These are phyloP conservation scores for Onychomys torridus DNA, from an alignment of 2,797 vertebrate species.

Conservation along the genomic window DNA sequence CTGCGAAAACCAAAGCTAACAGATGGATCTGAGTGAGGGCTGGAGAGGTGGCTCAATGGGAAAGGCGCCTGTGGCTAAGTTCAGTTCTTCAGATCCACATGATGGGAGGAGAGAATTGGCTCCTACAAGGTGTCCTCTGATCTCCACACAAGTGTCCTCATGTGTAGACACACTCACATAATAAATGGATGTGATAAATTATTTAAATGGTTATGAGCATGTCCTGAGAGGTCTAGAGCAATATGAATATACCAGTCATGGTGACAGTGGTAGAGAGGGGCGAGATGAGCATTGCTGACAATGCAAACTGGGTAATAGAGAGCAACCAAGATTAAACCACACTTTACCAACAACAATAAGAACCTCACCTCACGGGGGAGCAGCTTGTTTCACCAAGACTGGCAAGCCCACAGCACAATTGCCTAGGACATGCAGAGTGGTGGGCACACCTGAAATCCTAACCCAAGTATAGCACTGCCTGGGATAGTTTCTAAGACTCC, in stretches of 20 bases:
- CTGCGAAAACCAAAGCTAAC: background rate
- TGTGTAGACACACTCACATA: too few relatives aligned
- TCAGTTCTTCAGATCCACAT: background rate
- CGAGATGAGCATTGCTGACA: background rate
- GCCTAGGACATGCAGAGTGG: background rate
- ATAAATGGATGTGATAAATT: background rate
- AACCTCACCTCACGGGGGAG: background rate
- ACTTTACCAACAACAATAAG: background rate
- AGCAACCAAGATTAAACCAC: background rate
- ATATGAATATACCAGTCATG: background rate
- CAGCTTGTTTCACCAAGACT: background rate
- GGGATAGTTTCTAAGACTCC: background rate
- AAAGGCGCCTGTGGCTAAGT: background rate
- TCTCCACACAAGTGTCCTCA: background rate
- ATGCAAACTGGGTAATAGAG: background rate
- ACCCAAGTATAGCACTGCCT: too few relatives aligned
- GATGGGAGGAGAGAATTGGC: background rate
- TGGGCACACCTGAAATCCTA: background rate
- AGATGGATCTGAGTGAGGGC: background rate
- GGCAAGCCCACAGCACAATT: background rate
- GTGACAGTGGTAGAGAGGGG: background rate
- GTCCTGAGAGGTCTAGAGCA: background rate
- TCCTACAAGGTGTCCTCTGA: background rate
- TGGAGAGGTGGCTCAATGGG: background rate
- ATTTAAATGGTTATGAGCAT: background rate